Evolutionary conservation across 35 echinoderm and acorn worm species (phyloP), one percentile per base, ranked within the genome.

Genomic region (Ophioderma brevispina): DNA sequence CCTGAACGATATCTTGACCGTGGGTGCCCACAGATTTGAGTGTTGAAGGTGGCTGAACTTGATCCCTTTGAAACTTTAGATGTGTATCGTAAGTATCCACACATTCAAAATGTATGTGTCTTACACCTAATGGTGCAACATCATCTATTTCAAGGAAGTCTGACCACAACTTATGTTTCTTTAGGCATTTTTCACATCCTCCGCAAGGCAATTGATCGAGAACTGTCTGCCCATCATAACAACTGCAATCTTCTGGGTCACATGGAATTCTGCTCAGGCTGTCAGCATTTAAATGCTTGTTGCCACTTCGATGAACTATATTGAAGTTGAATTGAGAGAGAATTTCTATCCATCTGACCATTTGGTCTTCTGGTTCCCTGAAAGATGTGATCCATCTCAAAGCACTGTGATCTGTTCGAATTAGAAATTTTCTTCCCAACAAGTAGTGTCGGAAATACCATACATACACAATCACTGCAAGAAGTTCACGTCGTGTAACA

Each of bases 271-370:
- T 25, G 23, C 86, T 89, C 6, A 93, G 31, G 30, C 86, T 86
- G 41, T 93, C 91, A 32, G 86, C 91, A 93, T 93, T 88, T 19
- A 39, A 32, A 37, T 88, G 91, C 33, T 83, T 78, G 0, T 30
- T 83, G 8, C 91, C 91, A 30, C 35, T 34, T 13, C 85, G 59
- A 50, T 92, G 91, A 6, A n/a, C 55, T 25, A 92, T 88, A 0
- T 81, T 38, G 37, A 92, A 92, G 13, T 88, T 76, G 46, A 79
- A 92, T 46, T 84, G 40, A 40, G 41, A 31, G 0, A 91, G 30
- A 32, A 91, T 41, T 81, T 92, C 82, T 4, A 92, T 36, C 84
- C 90, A 92, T 28, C 89, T 31, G 0, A 82, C 80, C 21, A 77
- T 13, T 36, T 91, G 89, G 18, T 79, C 89, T 52, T 75, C 81